Conservation (phyloP, 2,888 invertebrate genomes). For the Zelleria hepariella region DNA sequence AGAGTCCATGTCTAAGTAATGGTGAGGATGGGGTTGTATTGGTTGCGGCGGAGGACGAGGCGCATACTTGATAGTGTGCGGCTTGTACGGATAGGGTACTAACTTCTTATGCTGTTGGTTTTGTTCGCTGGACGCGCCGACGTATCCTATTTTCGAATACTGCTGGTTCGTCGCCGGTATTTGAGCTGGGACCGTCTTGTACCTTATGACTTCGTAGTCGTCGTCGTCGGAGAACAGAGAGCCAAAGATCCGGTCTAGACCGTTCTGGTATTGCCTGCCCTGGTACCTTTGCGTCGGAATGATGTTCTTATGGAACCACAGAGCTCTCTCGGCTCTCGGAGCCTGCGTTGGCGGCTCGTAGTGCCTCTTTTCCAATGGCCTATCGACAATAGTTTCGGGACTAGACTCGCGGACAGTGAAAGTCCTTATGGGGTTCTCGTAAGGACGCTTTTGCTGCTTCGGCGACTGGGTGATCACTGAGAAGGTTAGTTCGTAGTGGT, state of each 20-base stretch:
- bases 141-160: slow-evolving; percentile 38
- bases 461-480: slow-evolving; percentile 69
- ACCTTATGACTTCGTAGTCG: slow-evolving; percentile 13
- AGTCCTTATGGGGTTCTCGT: slow-evolving; percentile 71
- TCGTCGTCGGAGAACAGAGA: slow-evolving; percentile 54
- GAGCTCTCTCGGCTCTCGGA: slow-evolving; percentile 38
- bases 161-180: slow-evolving; percentile 22
- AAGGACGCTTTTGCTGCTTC: slow-evolving; percentile 53
- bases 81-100: slow-evolving; percentile 36
- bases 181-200: slow-evolving; percentile 24
- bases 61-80: slow-evolving; percentile 30
- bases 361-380: slow-evolving; percentile 23
- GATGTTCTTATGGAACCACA: slow-evolving; percentile 59
- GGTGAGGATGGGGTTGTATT: slow-evolving; percentile 19
- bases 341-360: slow-evolving; percentile 15
- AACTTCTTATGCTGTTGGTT: slow-evolving; percentile 39
- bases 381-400: slow-evolving; percentile 37
- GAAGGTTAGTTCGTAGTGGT: slow-evolving; percentile 77
- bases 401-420: slow-evolving; percentile 73
- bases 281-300: slow-evolving; percentile 28
- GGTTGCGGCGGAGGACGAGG: slow-evolving; percentile 38
- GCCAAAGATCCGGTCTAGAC: slow-evolving; percentile 53
- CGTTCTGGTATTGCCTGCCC: slow-evolving; percentile 29
- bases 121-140: slow-evolving; percentile 28
- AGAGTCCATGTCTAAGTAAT: slow-evolving; percentile 29